Conservation (phyloP, 2,797 vertebrate genomes). For the Sebastes dallii region DNA sequence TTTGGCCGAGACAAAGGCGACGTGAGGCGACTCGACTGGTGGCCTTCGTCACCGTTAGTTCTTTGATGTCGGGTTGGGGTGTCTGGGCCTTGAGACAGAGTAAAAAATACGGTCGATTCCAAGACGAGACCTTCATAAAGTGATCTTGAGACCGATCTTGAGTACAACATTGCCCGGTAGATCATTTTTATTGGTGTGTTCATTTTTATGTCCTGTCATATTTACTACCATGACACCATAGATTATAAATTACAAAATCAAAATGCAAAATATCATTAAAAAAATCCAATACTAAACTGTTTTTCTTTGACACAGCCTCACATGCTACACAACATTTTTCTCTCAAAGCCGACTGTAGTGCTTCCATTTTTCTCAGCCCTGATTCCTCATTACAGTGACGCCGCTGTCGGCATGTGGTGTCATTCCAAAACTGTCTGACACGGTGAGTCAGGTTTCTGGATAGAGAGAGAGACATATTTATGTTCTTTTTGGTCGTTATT, state of each 20-base stretch:
- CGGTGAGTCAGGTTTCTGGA: not conserved
- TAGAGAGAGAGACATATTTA: not conserved
- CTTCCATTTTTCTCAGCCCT: not conserved
- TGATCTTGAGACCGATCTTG: no score
- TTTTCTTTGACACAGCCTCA: not conserved
- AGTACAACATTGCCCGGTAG: no score
- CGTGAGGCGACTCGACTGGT: no score
- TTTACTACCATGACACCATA: not conserved
- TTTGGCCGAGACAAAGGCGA: no score
- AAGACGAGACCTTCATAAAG: no score
- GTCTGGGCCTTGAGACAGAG: no score
- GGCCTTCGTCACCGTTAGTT: no score
- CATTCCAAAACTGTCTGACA: conserved; percentile 1
- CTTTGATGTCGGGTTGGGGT: no score
- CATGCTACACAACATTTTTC: not conserved
- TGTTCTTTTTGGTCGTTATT: not conserved
- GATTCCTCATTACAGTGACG: conserved; percentile 17
- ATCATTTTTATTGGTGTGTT: not conserved
- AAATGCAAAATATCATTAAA: not conserved
- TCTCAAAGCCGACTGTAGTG: not conserved
- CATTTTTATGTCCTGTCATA: not conserved
- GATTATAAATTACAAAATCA: not conserved
- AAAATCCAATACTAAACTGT: no score
- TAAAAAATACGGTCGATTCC: no score
- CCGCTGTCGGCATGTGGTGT: conserved; percentile 15